Evolutionary conservation across 2,888 invertebrate species (phyloP), one percentile per base, ranked within the genome.

Genomic region (Ecdyonurus torrentis): DNA sequence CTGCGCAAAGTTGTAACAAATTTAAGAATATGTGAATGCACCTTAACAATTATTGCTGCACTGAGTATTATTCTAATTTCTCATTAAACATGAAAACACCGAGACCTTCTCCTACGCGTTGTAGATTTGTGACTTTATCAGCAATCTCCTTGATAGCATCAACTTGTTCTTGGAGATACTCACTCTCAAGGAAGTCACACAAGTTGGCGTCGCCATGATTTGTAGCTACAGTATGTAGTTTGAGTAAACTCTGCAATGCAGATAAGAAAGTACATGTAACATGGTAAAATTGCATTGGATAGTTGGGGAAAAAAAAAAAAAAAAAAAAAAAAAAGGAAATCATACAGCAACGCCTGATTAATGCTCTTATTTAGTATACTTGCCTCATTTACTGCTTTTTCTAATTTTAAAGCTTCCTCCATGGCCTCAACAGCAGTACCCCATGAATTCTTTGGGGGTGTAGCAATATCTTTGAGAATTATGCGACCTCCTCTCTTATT

Each of bases 401-500:
- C 92, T 69, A 93, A 76, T 55, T 81, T 77, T 61, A 93, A 75
- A 10, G 91, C 90, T 2, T 83, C 80, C 63, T 76, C 74, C 80
- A 92, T 84, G 0, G 90, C 89, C 58, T 84, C 83, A 69, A 84
- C 78, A 1, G 83, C 82, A 61, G 78, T 79, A 22, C 80, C 79
- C 87, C 89, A 90, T 68, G 84, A 82, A 58, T 73, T 72, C 23
- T 58, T 58, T 19, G 74, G 66, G 3, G 74, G 73, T 0, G 89
- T 81, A 67, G 79, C 75, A 61, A 91, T 81, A 64, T 80, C 78
- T 62, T 78, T 78, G 20, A 91, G 76, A 59, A 82, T 75, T 66
- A 91, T 81, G 15, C 80, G 78, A 0, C 92, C 92, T 2, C 91
- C 91, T 59, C 91, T 79, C 71, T 85, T 83, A 73, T 90, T 90